These are phyloP conservation scores for Xenopus borealis DNA, from an alignment of 2,113 vertebrate genomes.

Conservation along the genomic window DNA sequence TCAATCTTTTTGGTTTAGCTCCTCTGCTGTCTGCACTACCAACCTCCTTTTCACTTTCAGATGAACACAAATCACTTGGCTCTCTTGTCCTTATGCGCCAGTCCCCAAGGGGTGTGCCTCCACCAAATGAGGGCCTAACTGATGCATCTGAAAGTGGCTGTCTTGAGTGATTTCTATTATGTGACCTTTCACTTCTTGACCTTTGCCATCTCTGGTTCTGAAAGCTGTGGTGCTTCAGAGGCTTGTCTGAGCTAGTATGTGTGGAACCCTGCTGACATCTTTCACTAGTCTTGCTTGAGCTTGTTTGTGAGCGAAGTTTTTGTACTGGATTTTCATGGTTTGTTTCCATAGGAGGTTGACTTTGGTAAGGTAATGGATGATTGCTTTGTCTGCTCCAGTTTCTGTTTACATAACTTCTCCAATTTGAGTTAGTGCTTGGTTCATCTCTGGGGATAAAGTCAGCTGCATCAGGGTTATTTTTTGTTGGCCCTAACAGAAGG, in stretches of 20 bases:
- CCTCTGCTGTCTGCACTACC: conserved; percentile 64
- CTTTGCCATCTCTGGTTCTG: conserved; percentile 71
- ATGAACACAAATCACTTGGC: conserved; percentile 59
- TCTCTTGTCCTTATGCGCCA: conserved; percentile 60
- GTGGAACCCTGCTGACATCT: conserved; percentile 59
- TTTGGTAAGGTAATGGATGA: conserved; percentile 57
- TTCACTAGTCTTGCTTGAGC: conserved; percentile 55
- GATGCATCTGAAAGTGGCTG: conserved; percentile 55
- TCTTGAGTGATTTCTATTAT: conserved; percentile 53
- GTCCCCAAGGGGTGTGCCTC: conserved; percentile 50
- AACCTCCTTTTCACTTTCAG: conserved; percentile 68
- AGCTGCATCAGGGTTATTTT: conserved; percentile 70
- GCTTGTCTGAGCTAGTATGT: conserved; percentile 62
- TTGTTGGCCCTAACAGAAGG: conserved; percentile 61
- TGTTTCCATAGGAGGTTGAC: conserved; percentile 51
- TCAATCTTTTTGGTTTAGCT: conserved; percentile 73
- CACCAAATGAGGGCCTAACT: conserved; percentile 48
- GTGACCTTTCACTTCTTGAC: conserved; percentile 62
- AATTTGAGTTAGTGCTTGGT: conserved; percentile 60
- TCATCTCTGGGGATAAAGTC: conserved; percentile 67
- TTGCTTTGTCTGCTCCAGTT: conserved; percentile 61
- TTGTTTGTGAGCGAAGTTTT: conserved; percentile 54
- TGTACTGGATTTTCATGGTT: conserved; percentile 57
- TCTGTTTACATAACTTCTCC: conserved; percentile 65
- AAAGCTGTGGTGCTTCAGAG: conserved; percentile 61